Conservation (phyloP, 2,797 vertebrate species). For the Adrianichthys oophorus region DNA sequence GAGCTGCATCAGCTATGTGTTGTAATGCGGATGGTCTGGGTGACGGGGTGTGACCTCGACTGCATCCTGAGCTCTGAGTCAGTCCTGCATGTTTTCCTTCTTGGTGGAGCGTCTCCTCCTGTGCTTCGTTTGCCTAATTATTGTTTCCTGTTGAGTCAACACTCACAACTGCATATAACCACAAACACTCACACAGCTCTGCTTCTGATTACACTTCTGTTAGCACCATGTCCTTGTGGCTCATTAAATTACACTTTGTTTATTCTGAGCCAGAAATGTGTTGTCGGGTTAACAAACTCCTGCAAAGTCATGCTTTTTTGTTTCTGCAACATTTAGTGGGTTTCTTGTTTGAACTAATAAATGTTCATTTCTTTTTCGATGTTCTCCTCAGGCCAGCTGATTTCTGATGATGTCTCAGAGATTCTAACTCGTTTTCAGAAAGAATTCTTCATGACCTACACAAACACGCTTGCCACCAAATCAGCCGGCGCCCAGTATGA, state of each 20-base stretch:
- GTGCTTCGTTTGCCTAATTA: constrained; percentile 35
- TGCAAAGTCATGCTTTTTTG: neutral
- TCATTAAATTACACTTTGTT: constrained; percentile 33
- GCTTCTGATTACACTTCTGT: constrained; percentile 42
- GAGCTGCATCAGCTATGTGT: constrained; percentile 5
- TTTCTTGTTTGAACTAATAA: neutral
- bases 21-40: constrained; percentile 17
- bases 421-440: constrained; percentile 79
- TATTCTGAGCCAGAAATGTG: constrained; percentile 2
- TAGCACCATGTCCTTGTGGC: constrained; percentile 28
- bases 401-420: constrained; percentile 89
- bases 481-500: constrained; percentile 88
- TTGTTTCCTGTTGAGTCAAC: constrained; percentile 51
- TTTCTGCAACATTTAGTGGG: too few relatives aligned
- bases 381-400: constrained; percentile 85
- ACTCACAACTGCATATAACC: constrained; percentile 23
- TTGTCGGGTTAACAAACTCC: constrained; percentile 20
- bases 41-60: constrained; percentile 28
- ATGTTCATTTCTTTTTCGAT: rapidly evolving
- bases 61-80: constrained; percentile 21
- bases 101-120: constrained; percentile 2
- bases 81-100: constrained; percentile 9
- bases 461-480: constrained; percentile 83
- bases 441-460: constrained; percentile 72
- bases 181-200: constrained; percentile 22